Conservation (phyloP, 2,888 invertebrate genomes). For the Leucophenga maculata region DNA sequence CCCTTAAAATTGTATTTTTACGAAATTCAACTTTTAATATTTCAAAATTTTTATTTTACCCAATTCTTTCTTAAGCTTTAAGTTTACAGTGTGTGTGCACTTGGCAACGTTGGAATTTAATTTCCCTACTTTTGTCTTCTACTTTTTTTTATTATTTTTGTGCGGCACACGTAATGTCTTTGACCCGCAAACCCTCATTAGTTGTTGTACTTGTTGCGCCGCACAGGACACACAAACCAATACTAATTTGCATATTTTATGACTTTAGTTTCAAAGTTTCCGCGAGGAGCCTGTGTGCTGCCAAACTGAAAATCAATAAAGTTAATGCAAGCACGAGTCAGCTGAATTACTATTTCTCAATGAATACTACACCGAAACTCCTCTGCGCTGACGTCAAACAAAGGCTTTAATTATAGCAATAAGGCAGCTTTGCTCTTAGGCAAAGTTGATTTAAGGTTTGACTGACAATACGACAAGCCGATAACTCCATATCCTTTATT, state of each 20-base stretch:
- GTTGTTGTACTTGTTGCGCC: slow-evolving; percentile 14
- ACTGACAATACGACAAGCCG: background rate
- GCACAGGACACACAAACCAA: background rate
- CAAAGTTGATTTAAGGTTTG: background rate
- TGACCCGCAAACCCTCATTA: slow-evolving; percentile 15
- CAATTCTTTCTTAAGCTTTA: no score
- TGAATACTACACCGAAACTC: background rate
- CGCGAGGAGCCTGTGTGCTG: background rate
- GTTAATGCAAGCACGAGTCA: background rate
- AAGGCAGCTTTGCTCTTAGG: background rate
- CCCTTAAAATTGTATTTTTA: no score
- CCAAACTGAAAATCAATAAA: slow-evolving; percentile 7
- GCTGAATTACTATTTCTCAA: background rate
- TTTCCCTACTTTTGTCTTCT: background rate
- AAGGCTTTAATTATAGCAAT: background rate
- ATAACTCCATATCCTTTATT: background rate
- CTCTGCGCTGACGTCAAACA: background rate
- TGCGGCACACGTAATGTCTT: slow-evolving; percentile 9
- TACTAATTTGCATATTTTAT: background rate
- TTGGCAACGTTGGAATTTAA: background rate
- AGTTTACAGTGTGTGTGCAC: no score
- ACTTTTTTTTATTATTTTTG: no score
- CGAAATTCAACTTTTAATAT: no score
- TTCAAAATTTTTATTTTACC: no score
- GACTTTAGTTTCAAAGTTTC: background rate